Conservation (phyloP, 2,888 invertebrate species). For the Busseola fusca region DNA sequence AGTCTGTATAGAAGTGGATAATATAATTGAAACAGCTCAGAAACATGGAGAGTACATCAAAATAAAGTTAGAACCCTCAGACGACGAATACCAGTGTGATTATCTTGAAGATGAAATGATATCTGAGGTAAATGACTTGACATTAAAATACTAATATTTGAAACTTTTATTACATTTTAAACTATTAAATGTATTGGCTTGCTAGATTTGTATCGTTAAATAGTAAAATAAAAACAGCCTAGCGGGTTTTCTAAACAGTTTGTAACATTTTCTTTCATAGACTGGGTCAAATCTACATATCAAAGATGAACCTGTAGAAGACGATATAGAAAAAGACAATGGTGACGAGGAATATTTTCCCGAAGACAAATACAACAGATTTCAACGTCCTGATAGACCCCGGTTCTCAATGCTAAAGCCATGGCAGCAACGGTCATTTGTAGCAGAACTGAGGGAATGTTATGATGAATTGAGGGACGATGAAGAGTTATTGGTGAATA, state of each 20-base stretch:
- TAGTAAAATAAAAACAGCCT: not conserved
- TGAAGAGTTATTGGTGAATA: constrained; percentile 68
- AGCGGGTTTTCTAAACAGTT: not conserved
- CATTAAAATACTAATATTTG: not conserved
- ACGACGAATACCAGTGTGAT: constrained; percentile 37
- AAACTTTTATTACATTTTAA: not conserved
- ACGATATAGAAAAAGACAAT: not conserved
- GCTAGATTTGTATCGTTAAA: not conserved
- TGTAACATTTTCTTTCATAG: not conserved
- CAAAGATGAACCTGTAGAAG: constrained; percentile 26
- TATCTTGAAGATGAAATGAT: constrained; percentile 50
- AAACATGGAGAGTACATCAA: constrained; percentile 67
- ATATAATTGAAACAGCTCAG: constrained; percentile 67
- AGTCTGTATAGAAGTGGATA: constrained; percentile 47
- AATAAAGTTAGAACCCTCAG: constrained; percentile 51
- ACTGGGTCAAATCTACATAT: not conserved
- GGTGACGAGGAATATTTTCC: constrained; percentile 36
- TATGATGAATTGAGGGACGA: constrained; percentile 73
- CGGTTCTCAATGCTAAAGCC: constrained; percentile 61
- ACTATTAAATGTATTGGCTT: not conserved
- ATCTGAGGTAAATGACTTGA: constrained; percentile 26
- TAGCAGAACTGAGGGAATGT: constrained; percentile 70
- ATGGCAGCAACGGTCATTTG: constrained; percentile 71
- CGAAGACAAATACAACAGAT: not conserved
- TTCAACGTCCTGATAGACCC: constrained; percentile 10